A percentile compares a stretch with the other conserved stretches of the same genome.
These are phyloP conservation scores for Heliconius eleuchia DNA, from an alignment of 1,140 invertebrate genomes.

Conservation along the genomic window DNA sequence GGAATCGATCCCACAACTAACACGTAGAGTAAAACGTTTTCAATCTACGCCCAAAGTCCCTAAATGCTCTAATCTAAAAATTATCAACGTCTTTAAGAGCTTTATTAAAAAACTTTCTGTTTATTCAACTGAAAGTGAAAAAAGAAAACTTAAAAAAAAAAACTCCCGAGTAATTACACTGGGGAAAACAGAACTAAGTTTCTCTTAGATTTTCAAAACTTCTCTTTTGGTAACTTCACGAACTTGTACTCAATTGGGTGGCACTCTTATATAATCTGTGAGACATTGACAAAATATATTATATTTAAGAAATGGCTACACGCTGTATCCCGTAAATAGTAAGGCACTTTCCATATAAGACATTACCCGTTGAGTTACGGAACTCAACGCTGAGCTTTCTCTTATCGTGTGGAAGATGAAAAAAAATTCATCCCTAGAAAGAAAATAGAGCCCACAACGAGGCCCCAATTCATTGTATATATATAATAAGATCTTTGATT, in stretches of 20 bases:
- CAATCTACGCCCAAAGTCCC: background rate
- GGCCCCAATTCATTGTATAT: no score
- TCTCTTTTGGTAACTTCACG: conserved; percentile 3
- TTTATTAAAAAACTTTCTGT: conserved; percentile 13
- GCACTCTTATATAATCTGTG: background rate
- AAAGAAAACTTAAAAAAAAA: background rate
- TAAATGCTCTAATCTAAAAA: background rate
- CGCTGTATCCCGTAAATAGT: background rate
- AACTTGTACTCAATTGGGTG: background rate
- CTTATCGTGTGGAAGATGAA: no score
- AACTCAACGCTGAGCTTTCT: background rate
- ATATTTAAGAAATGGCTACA: background rate
- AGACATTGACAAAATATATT: background rate
- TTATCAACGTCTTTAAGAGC: conserved; percentile 6
- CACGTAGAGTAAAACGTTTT: background rate
- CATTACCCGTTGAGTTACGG: background rate
- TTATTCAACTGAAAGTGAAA: conserved; percentile 8
- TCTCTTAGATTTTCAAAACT: background rate
- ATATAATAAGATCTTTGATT: no score
- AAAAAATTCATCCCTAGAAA: no score
- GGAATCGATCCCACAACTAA: background rate
- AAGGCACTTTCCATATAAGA: background rate
- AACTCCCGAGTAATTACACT: background rate
- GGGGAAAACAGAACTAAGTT: conserved; percentile 4
- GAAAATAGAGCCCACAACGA: no score